Conservation (phyloP, 1,140 invertebrate species). For the Melipona quadrifasciata region DNA sequence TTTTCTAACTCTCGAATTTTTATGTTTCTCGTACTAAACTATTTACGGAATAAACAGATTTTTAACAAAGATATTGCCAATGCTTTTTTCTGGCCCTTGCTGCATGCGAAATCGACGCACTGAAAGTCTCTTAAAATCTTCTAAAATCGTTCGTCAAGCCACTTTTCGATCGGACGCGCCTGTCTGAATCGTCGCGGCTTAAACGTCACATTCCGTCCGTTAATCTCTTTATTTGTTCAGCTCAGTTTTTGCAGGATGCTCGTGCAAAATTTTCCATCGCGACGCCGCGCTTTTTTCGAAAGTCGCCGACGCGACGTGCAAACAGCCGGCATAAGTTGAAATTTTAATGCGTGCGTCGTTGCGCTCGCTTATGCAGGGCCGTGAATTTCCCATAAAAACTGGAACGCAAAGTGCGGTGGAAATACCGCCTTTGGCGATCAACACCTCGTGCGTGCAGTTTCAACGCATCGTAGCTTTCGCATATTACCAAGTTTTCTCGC, state of each 20-base stretch:
- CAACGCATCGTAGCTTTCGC: background rate
- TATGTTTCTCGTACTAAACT: too few species aligned
- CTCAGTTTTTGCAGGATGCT: background rate
- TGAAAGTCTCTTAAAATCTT: too few species aligned
- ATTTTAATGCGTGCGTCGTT: constrained; percentile 8
- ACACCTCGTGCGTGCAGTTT: background rate
- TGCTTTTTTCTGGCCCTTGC: too few species aligned
- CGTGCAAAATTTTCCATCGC: background rate
- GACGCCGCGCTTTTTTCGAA: background rate
- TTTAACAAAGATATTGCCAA: too few species aligned
- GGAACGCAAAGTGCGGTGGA: background rate
- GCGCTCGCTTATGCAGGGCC: background rate
- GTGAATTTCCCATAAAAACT: constrained; percentile 12
- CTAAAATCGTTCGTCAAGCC: too few species aligned
- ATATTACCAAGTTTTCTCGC: background rate
- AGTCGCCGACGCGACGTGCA: background rate
- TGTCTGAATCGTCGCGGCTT: too few species aligned
- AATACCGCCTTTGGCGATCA: constrained; percentile 28
- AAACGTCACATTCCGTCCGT: too few species aligned
- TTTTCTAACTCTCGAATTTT: too few species aligned
- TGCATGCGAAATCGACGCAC: too few species aligned
- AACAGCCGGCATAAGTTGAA: background rate
- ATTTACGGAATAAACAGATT: too few species aligned
- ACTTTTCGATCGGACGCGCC: too few species aligned
- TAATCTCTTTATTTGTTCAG: too few species aligned